Base-by-base conservation (phyloP, 2,888 invertebrate genomes). In the Agrypnus murinus region DNA sequence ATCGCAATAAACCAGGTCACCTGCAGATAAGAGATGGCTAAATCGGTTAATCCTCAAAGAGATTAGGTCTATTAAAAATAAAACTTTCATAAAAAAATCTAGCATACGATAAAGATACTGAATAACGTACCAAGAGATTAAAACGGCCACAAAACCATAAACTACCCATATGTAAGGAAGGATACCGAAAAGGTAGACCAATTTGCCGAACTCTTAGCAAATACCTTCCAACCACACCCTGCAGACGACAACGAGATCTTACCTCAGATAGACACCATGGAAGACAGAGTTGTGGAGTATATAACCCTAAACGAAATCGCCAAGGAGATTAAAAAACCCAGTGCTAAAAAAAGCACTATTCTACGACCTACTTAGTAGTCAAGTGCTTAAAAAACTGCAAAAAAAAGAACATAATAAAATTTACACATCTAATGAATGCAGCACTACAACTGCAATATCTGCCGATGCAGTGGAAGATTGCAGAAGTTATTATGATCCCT, bases 401-500 rank as follows among this genome's bases (percentile, higher is more conserved):
- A n/a, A n/a, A n/a, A 67, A 77, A 77, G 62, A 75, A 67, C 3
- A 63, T 78, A 7, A 36, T 71, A 0, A 68, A 71, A 36, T 36
- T 82, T 1, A 76, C 78, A 2, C 58, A 71, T 12, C 48, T 80
- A 0, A 74, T 74, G 9, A 81, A 81, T 50, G 77, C 80, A 25
- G 48, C 62, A 8, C 9, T 75, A n/a, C 59, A 75, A 72, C 32
- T 77, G 25, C 58, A 66, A 2, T 77, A 78, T 19, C 72, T 79
- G 4, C 79, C 79, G 0, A 62, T 48, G 9, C 63, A 76, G 46
- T 81, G 80, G 75, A 81, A 81, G 69, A n/a, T 50, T 25, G 66
- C 48, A 6, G 59, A 66, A 58, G 48, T 66, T 19, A 66, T 59
- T 12, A 58, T 58, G 59, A 72, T 78, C 0, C 68, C 69, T 6